Percentiles rank a stretch among this genome's conserved stretches.
These are phyloP conservation scores for Nannobrachium achirus DNA, from an alignment of 2,113 vertebrate genomes.

Conservation along the genomic window DNA sequence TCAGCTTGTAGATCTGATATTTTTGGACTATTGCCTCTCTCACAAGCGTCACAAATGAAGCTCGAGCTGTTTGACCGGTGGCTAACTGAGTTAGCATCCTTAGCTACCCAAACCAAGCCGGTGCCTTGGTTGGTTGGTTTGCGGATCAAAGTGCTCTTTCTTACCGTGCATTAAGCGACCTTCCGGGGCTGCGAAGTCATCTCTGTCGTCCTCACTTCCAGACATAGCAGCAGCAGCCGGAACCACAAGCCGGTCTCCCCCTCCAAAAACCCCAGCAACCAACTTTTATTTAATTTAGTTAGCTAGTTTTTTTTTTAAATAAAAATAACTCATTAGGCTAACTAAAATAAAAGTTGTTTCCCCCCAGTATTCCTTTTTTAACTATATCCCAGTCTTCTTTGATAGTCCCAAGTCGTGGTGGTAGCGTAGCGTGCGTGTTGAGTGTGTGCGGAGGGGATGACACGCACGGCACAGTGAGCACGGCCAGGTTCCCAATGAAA, in stretches of 20 bases:
- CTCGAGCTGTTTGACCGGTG: too few relatives aligned
- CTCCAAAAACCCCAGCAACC: conserved; percentile 1
- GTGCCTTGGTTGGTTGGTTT: too few relatives aligned
- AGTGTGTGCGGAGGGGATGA: conserved; percentile 13
- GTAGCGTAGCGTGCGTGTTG: too few relatives aligned
- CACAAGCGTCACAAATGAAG: too few relatives aligned
- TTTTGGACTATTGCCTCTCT: too few relatives aligned
- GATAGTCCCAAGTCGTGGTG: conserved; percentile 46
- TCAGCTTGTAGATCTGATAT: too few relatives aligned
- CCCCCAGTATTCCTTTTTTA: conserved; percentile 56
- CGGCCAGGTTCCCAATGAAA: conserved; percentile 49
- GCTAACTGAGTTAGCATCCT: conserved; percentile 33
- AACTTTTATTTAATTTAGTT: conserved; percentile 62
- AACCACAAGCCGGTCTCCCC: too few relatives aligned
- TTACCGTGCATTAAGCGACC: conserved; percentile 79
- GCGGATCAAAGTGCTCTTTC: conserved; percentile 31
- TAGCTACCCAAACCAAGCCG: conserved; percentile 57
- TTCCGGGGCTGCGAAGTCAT: conserved; percentile 74
- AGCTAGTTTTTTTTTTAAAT: too few relatives aligned
- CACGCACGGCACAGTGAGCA: not conserved
- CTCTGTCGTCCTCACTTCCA: conserved; percentile 81
- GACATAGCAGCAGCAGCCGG: conserved; percentile 67
- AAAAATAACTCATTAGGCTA: conserved; percentile 55
- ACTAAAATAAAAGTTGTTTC: conserved; percentile 66
- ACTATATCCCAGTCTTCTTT: conserved; percentile 45